phyloP scores from a whole-genome alignment of 2,888 invertebrate species.

The Andrena dorsata region DNA sequence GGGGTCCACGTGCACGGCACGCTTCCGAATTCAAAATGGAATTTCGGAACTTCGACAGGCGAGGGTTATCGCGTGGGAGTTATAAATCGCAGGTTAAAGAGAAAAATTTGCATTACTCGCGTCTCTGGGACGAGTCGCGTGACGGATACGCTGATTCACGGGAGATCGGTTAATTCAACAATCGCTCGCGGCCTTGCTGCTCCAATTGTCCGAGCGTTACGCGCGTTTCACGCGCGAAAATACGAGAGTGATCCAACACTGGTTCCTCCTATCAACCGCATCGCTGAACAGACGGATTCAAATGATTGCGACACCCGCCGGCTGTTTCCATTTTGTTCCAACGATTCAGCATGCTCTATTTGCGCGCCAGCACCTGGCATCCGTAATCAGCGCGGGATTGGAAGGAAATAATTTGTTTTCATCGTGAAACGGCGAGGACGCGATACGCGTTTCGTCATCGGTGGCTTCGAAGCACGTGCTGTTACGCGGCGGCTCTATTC shows the following conservation, averaged over 20 bases:
- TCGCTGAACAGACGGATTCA: conserved; percentile 1
- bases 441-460: conserved; percentile 2
- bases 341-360: conserved; percentile 8
- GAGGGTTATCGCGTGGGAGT: conserved; percentile 26
- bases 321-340: background rate
- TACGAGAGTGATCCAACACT: background rate
- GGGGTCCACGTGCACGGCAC: conserved; percentile 41
- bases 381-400: background rate
- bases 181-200: conserved; percentile 45
- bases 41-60: background rate
- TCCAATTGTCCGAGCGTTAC: conserved; percentile 4
- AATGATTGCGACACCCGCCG: background rate
- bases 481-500: conserved; percentile 2
- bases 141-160: conserved; percentile 42
- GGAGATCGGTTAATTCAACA: conserved; percentile 57
- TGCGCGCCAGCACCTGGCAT: conserved; percentile 22
- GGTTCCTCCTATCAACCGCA: conserved; percentile 28
- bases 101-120: conserved; percentile 64
- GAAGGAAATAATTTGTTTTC: conserved; percentile 28
- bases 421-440: background rate
- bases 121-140: conserved; percentile 17
- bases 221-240: conserved; percentile 6
- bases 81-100: conserved; percentile 51
- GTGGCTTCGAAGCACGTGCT: conserved; percentile 26
- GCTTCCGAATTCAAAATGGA: conserved; percentile 11